Conservation (phyloP, 2,113 vertebrate genomes). For the Saguinus midas region DNA sequence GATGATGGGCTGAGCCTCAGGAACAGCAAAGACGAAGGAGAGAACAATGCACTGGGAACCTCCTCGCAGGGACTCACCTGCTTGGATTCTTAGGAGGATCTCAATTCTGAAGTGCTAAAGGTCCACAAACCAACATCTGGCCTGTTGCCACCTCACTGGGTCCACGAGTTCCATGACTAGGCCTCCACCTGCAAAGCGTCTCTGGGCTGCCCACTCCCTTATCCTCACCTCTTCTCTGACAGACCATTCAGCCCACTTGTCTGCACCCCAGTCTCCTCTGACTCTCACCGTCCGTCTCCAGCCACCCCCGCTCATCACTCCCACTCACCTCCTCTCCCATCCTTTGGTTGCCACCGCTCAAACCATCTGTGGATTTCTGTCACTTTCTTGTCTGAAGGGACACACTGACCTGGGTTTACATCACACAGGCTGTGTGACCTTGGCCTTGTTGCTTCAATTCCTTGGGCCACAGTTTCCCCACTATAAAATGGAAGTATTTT, state of each 20-base stretch:
- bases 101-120: neutral
- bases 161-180: neutral
- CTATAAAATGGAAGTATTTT: neutral
- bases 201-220: neutral
- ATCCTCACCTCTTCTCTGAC: neutral
- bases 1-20: neutral
- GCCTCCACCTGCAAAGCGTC: too few species aligned
- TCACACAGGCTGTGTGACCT: neutral
- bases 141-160: neutral
- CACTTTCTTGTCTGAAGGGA: neutral
- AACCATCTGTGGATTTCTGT: neutral
- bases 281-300: neutral
- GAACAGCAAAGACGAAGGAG: neutral
- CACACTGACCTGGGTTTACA: neutral
- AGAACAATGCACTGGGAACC: accelerated
- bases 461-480: neutral
- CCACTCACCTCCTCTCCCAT: neutral
- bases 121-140: neutral
- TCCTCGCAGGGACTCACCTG: neutral
- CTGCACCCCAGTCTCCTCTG: neutral
- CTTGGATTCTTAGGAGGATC: neutral
- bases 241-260: neutral
- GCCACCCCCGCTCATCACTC: neutral
- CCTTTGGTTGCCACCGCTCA: neutral
- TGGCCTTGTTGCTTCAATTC: neutral